These are phyloP conservation scores for Orcinus orca DNA, from an alignment of 2,113 vertebrate genomes.

Conservation along the genomic window DNA sequence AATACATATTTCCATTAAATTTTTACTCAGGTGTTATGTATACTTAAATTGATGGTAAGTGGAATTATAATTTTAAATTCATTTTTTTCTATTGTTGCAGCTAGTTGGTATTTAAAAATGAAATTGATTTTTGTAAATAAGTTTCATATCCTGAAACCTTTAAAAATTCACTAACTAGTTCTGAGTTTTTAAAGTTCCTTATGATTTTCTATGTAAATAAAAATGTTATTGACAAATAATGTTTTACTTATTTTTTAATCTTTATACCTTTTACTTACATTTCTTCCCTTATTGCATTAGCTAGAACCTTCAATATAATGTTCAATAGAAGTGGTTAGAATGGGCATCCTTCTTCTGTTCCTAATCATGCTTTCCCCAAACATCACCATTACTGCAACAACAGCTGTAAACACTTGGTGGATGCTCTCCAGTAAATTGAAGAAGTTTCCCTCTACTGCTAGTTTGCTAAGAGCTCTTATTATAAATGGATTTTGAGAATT, in stretches of 20 bases:
- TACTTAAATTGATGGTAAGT: neutral
- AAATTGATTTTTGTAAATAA: neutral
- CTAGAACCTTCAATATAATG: neutral
- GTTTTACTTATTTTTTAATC: neutral
- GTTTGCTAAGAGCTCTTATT: neutral
- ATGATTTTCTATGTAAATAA: neutral
- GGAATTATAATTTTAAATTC: neutral
- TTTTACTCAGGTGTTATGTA: neutral
- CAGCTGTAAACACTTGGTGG: neutral
- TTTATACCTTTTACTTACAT: neutral
- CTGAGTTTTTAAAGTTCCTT: neutral
- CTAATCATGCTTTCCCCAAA: too few relatives aligned
- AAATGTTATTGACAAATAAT: neutral
- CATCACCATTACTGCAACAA: neutral
- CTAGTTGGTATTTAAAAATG: neutral
- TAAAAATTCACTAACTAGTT: neutral
- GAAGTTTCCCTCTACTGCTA: neutral
- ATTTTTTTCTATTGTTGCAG: neutral
- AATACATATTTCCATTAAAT: neutral
- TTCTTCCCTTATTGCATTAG: neutral
- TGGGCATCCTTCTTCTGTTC: neutral
- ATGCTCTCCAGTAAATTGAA: neutral
- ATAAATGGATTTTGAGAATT: neutral
- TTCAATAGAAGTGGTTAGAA: neutral
- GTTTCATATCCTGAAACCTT: neutral